Evolutionary conservation across 2,888 invertebrate species (phyloP).

Genomic region (Diaprepes abbreviatus): DNA sequence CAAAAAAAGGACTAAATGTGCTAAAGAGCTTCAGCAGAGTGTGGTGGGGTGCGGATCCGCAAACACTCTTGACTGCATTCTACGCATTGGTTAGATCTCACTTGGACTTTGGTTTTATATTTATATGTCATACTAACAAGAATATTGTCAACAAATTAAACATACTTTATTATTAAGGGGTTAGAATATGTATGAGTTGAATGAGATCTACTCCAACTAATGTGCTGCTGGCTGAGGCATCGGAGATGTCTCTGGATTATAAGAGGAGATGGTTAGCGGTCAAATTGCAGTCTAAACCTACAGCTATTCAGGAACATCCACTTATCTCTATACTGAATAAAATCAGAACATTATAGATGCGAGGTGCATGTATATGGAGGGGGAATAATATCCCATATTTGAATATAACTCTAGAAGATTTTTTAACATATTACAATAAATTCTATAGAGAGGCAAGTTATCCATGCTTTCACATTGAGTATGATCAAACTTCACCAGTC

Average conservation of each 20-base stretch:
- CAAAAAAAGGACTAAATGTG: slow-evolving; percentile 2
- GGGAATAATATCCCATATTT: too few species aligned
- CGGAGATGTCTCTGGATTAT: background rate
- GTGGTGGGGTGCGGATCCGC: slow-evolving; percentile 38
- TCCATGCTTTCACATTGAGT: too few species aligned
- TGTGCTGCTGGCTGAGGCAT: background rate
- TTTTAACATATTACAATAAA: too few species aligned
- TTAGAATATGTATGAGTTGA: slow-evolving; percentile 8
- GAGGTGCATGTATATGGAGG: too few species aligned
- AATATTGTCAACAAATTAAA: slow-evolving; percentile 3
- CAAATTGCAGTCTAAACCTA: too few species aligned
- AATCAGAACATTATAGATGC: too few species aligned
- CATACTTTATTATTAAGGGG: background rate
- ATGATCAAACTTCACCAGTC: background rate
- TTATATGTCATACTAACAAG: background rate
- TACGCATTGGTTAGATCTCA: slow-evolving; percentile 22
- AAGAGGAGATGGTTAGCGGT: background rate
- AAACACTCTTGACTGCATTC: background rate
- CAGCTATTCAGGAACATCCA: too few species aligned
- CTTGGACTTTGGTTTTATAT: slow-evolving; percentile 16
- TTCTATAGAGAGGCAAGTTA: background rate
- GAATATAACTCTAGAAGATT: too few species aligned
- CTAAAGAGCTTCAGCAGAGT: slow-evolving; percentile 14
- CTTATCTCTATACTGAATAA: too few species aligned
- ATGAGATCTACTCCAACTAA: slow-evolving; percentile 7